Evolutionary conservation across 2,888 invertebrate genomes (phyloP).

Genomic region (Celastrina argiolus): DNA sequence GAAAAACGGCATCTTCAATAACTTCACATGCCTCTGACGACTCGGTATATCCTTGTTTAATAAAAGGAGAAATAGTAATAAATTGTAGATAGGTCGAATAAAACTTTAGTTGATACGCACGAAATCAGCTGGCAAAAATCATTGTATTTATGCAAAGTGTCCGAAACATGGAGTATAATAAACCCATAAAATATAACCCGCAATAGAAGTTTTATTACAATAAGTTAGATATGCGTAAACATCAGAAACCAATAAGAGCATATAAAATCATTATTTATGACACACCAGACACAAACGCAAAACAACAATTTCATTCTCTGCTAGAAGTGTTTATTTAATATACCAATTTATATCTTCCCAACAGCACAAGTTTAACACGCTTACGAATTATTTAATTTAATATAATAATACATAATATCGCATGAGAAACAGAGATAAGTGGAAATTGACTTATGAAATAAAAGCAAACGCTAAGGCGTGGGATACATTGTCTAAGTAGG

Average conservation of each 20-base stretch:
- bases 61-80: neutral
- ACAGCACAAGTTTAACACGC: neutral
- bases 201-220: slow-evolving; percentile 2
- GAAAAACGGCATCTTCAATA: slow-evolving; percentile 6
- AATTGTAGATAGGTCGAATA: neutral
- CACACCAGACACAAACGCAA: slow-evolving; percentile 1
- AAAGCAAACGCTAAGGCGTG: slow-evolving; percentile 38
- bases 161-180: neutral
- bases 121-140: neutral
- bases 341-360: neutral
- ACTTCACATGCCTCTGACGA: neutral
- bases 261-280: slow-evolving; percentile 4
- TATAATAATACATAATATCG: slow-evolving; percentile 21
- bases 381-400: slow-evolving; percentile 11
- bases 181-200: neutral
- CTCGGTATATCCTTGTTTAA: neutral
- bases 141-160: neutral
- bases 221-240: neutral
- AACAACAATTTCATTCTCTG: neutral
- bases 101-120: neutral
- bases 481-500: slow-evolving; percentile 45
- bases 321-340: slow-evolving; percentile 7
- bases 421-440: slow-evolving; percentile 23
- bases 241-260: neutral
- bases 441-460: slow-evolving; percentile 24